Evolutionary conservation across 2,888 invertebrate genomes (phyloP), one percentile per base, ranked within the genome.

Genomic region (Lasioglossum oenotherae): DNA sequence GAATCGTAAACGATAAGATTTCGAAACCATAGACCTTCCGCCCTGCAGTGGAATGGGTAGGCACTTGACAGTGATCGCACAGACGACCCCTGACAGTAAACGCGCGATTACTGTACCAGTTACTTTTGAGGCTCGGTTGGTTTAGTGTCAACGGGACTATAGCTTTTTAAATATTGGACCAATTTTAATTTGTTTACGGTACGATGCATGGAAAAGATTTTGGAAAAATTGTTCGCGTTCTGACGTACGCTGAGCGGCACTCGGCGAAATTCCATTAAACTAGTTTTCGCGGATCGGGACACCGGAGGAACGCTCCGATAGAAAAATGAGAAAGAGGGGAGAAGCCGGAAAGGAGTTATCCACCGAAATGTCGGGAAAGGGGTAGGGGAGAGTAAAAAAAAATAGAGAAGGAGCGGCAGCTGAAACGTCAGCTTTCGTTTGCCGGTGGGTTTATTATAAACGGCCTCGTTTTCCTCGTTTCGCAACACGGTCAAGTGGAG

Each of bases 361-460:
- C 53, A 10, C 23, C 53, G 27, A 27, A 35, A 64, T 19, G 64
- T 19, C 19, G 41, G 16, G 49, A 46, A 46, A 69, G 75, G 78
- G 46, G 16, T 72, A 57, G 41, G 23, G 57, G 4, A 71, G 71
- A 8, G 74, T 57, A 83, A 57, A 77, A 73, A 73, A 12, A 78
- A 71, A 64, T 19, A 16, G 53, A 84, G 49, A 75, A 81, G 69
- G 67, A 77, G 79, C 38, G 80, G 38, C 35, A 80, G 85, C 80
- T 80, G 83, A 86, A 88, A 87, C 84, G 86, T 80, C 78, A 76
- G 87, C 81, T 80, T 88, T 80, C 88, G 85, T 81, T 84, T 84
- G 87, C 87, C 85, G 84, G 89, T 87, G 82, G 88, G 85, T 91
- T 90, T 90, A 90, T 92, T 91, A 90, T 91, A 92, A 92, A 87